phyloP scores from a whole-genome alignment of 1,140 invertebrate genomes.

The Hypsibius dujardini region DNA sequence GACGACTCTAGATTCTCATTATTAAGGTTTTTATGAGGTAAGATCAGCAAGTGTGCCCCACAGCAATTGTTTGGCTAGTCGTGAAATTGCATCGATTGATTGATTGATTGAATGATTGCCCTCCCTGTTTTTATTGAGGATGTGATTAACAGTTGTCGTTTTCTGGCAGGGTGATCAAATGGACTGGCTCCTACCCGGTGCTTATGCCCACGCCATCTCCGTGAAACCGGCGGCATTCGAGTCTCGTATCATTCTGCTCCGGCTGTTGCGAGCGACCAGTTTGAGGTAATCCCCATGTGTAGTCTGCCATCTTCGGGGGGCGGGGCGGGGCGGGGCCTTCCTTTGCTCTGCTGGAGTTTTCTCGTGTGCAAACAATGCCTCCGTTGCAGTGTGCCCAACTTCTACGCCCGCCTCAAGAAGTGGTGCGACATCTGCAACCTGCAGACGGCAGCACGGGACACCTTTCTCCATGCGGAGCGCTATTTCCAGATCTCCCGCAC shows the following conservation, averaged over 20 bases:
- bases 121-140: neutral
- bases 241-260: neutral
- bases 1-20: no score
- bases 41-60: no score
- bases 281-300: neutral
- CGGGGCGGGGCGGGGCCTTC: neutral
- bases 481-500: conserved; percentile 10
- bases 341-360: no score
- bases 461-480: neutral
- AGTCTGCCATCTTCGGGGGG: no score
- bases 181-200: neutral
- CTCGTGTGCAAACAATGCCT: no score
- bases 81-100: no score
- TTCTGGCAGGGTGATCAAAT: conserved; percentile 1
- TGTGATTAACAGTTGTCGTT: neutral
- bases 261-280: neutral
- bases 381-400: neutral
- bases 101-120: no score
- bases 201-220: conserved; percentile 12
- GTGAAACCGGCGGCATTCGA: neutral
- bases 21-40: no score
- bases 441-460: neutral
- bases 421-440: neutral
- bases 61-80: no score
- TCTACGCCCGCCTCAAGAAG: neutral